Evolutionary conservation across 2,113 vertebrate genomes (phyloP).

Genomic region (Marmota flaviventris): DNA sequence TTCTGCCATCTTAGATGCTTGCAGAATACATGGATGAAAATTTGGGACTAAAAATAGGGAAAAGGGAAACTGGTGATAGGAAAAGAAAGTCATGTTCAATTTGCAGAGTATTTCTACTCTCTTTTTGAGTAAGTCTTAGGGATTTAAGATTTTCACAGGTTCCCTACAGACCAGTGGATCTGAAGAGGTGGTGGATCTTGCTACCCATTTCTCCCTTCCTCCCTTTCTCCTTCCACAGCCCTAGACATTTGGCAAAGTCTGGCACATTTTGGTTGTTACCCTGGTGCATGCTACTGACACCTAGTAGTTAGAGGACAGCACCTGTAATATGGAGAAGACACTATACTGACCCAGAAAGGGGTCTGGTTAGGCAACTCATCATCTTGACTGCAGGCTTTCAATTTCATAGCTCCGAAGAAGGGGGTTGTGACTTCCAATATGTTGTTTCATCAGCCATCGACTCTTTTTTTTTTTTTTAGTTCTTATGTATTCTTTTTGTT

Average conservation of each 20-base stretch:
- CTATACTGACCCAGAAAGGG: not conserved
- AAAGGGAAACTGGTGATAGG: not conserved
- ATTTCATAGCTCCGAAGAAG: not conserved
- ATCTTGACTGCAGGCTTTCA: not conserved
- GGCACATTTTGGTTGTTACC: not conserved
- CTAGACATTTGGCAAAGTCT: not conserved
- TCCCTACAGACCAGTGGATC: not conserved
- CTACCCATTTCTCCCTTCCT: not conserved
- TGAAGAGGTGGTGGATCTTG: not conserved
- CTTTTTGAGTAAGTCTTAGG: not conserved
- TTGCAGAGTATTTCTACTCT: not conserved
- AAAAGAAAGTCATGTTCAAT: not conserved
- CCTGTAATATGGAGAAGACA: not conserved
- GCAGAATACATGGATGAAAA: not conserved
- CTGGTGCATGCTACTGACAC: not conserved
- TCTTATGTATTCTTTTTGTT: too few species aligned
- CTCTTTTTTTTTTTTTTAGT: not conserved
- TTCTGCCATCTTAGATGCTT: not conserved
- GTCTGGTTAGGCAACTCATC: not conserved
- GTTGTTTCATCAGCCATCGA: not conserved
- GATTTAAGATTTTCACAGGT: not conserved
- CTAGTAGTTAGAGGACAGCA: not conserved
- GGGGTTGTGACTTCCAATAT: not conserved
- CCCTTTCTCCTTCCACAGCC: rapidly evolving
- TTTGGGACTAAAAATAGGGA: not conserved